Base-by-base conservation (phyloP, 2,888 invertebrate genomes). In the Auanema sp. region DNA sequence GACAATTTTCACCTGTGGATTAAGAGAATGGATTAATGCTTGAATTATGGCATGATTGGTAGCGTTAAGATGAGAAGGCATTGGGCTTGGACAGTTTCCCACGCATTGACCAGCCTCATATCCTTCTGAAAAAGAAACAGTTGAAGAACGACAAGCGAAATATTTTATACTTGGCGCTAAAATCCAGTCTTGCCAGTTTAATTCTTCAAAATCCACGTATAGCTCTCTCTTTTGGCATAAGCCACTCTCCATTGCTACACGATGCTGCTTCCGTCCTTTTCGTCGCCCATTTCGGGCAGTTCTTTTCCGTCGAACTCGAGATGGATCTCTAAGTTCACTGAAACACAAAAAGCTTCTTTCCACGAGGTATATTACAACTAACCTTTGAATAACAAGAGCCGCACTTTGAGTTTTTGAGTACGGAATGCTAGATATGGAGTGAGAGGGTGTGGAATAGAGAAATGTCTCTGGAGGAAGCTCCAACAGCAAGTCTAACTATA, bases 41-140 rank as follows among this genome's bases (percentile, higher is more conserved):
- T 98, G 97, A 81, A 98, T 92, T 83, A 97, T 94, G 75, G 97
- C 97, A 87, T 97, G 97, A 86, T 98, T 97, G 66, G 97, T 96
- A 75, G 94, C 91, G 87, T 97, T 97, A 60, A 95, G 87, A 86
- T 94, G 92, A 80, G 93, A 92, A 59, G 93, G 89, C 82, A 96
- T 87, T 33, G 96, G 96, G 85, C 92, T 95, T 55, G 91, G 91
- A 85, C 97, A 98, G 84, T 92, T 92, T 25, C 97, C 97, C 82
- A 91, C 90, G 86, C 97, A 98, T 86, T 92, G 95, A 86, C 89
- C 95, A 11, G 97, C 97, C 84, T 95, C 92, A 87, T 82, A 82
- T 49, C 78, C 77, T 51, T 68, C 81, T 81, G 69, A 56, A 80
- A 71, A 44, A 25, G 24, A 16, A 49, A 68, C 23, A 18, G 23